Evolutionary conservation across 1,140 invertebrate species (phyloP).

Genomic region (Harpegnathos saltator): DNA sequence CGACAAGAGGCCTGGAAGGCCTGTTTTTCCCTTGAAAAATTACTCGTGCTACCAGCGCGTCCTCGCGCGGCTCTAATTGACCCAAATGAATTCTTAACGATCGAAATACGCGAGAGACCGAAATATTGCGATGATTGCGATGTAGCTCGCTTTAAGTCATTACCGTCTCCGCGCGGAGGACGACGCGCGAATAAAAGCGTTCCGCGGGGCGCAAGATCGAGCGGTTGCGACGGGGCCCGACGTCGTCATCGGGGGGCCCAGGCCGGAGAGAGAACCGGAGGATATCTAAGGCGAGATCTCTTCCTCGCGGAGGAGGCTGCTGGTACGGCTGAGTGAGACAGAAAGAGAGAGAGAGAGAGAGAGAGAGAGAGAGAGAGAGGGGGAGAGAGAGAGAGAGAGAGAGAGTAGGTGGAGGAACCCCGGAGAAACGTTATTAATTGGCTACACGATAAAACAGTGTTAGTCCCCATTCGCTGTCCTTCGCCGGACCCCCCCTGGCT

Average conservation of each 20-base stretch:
- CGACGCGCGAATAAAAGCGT: slow-evolving; percentile 27
- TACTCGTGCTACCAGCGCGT: too few species aligned
- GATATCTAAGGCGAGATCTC: slow-evolving; percentile 78
- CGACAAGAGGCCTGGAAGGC: too few species aligned
- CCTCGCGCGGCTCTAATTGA: too few species aligned
- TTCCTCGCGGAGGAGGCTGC: slow-evolving; percentile 63
- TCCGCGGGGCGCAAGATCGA: slow-evolving; percentile 30
- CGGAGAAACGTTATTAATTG: slow-evolving; percentile 84
- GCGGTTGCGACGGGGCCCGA: slow-evolving; percentile 35
- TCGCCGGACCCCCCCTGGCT: slow-evolving; percentile 81
- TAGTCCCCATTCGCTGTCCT: slow-evolving; percentile 81
- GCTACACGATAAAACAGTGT: slow-evolving; percentile 85
- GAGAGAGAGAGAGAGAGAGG: slow-evolving; percentile 47
- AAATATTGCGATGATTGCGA: neutral
- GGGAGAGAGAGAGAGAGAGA: slow-evolving; percentile 54
- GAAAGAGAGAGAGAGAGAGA: slow-evolving; percentile 47
- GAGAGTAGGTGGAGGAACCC: slow-evolving; percentile 53
- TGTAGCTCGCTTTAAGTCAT: slow-evolving; percentile 32
- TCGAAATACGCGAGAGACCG: neutral
- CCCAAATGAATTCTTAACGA: too few species aligned
- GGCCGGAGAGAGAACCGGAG: slow-evolving; percentile 6
- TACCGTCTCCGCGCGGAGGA: slow-evolving; percentile 19
- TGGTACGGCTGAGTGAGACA: neutral
- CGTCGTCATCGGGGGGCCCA: slow-evolving; percentile 55
- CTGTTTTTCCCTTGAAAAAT: too few species aligned